These are phyloP conservation scores for Forficula auricularia DNA, from an alignment of 1,140 invertebrate species.

Conservation along the genomic window DNA sequence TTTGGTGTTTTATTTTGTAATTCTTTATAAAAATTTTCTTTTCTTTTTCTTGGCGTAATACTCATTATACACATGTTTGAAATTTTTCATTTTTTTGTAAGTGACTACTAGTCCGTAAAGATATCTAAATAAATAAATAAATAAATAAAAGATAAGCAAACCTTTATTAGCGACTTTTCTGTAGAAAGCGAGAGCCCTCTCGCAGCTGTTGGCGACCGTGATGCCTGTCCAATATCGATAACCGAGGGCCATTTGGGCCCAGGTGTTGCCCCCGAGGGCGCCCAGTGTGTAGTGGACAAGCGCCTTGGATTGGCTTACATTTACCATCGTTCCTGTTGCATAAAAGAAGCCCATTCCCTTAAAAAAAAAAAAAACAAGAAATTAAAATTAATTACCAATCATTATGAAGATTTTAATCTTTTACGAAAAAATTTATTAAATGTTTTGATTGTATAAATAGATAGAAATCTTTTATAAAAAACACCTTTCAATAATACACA, in stretches of 20 bases:
- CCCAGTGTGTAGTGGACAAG: slow-evolving; percentile 82
- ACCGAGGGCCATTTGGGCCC: slow-evolving; percentile 87
- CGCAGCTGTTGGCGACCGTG: slow-evolving; percentile 71
- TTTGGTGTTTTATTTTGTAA: no score
- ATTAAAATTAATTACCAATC: not conserved
- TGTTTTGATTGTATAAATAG: not conserved
- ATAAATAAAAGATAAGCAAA: slow-evolving; percentile 24
- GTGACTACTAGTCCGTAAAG: no score
- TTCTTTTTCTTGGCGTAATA: not conserved
- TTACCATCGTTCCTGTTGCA: slow-evolving; percentile 65
- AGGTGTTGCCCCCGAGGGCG: slow-evolving; percentile 71
- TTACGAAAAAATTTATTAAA: not conserved
- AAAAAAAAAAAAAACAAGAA: slow-evolving; percentile 14
- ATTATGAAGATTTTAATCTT: no score
- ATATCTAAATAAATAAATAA: slow-evolving; percentile 8
- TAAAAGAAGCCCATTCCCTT: slow-evolving; percentile 80
- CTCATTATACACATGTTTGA: no score
- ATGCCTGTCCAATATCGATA: slow-evolving; percentile 81
- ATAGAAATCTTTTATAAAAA: not conserved
- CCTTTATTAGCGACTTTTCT: slow-evolving; percentile 74
- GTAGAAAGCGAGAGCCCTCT: slow-evolving; percentile 75
- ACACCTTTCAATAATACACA: not conserved
- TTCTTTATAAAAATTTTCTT: slow-evolving; percentile 1
- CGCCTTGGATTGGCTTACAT: slow-evolving; percentile 74
- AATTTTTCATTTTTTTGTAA: no score